Evolutionary conservation across 2,888 invertebrate genomes (phyloP), one percentile per base, ranked within the genome.

Genomic region (Alitta virens): DNA sequence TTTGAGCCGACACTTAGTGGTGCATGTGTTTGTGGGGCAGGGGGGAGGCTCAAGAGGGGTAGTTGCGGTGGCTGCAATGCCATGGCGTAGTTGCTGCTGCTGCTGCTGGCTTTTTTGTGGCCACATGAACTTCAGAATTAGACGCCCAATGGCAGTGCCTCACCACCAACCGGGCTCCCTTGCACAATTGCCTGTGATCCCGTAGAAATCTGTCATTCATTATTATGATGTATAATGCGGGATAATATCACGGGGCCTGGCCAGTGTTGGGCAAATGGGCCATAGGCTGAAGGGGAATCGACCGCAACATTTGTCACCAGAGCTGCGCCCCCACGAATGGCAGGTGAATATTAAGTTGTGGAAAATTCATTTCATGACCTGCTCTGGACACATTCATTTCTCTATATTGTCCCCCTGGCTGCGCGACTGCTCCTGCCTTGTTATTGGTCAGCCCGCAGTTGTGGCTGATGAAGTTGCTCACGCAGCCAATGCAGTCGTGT

Each of bases 291-390:
- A 3, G 16, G 46, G 60, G 43, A 24, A 25, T 42, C 26, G 40
- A 33, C 26, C 25, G 27, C 53, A 38, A 27, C 60, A 60, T 60
- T 42, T 54, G 43, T 60, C 60, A 54, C 21, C 42, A 18, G 33
- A 24, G 52, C 40, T 40, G 27, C 40, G 51, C 51, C 51, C 59
- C 51, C 24, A 52, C 59, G 40, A 49, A 26, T 52, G 53, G 33
- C 52, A 27, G 51, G 52, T 42, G 38, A 52, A 52, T 52, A 52
- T 59, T 38, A 49, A 57, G 18, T 57, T 43, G 46, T 57, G 46
- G 49, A 46, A 46, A 46, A 46, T 46, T 18, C 46, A 46, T 46
- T 46, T 46, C 46, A 46, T 46, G 46, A n/a, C 46, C 46, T 46
- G 46, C n/a, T 46, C 46, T 21, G 18, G n/a, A 3, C 18, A n/a